Base-by-base conservation (phyloP, 2,113 vertebrate species). In the Paratilapia polleni region DNA sequence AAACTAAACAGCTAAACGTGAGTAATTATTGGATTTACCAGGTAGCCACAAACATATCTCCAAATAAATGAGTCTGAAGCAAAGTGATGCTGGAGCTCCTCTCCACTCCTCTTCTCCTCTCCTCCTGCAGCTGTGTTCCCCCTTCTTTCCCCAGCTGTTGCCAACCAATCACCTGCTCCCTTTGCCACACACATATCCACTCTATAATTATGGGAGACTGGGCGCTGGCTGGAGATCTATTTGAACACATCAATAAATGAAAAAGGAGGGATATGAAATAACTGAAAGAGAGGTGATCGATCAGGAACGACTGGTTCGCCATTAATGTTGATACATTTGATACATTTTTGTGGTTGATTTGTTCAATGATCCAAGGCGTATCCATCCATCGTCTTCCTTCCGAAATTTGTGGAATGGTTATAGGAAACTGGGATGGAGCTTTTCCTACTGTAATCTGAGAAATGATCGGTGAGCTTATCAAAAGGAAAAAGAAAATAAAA, bases 101-200 rank as follows among this genome's bases (percentile, higher is more conserved):
- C 41, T 68, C 38, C 63, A 43, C 38, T 68, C 41, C 47, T 43
- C 12, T 43, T 12, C 12, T 73, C 49, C 58, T 47, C 13, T 77
- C 34, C 54, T 75, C 38, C 74, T 89, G 85, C 91, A 92, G 91
- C 93, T 91, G 91, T 90, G 90, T 82, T 87, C 80, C 49, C 60
- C 36, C 52, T 87, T 80, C 78, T 77, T 83, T 89, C 77, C 84
- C 90, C 91, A 93, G 91, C 82, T 93, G 93, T 93, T 93, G 62
- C 78, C 62, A 82, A 88, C 90, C 89, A 93, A 88, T 94, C 88
- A 90, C 84, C 90, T 91, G 88, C 86, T 87, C 56, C 81, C 86
- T 34, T 73, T 15, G 31, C 60, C 36, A 68, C 80, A 83, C 88
- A 85, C 79, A 84, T 77, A 82, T 49, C 52, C 60, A 79, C 52